A percentile compares a stretch with the other conserved stretches of the same genome.
phyloP scores from a whole-genome alignment of 2,888 invertebrate species.

The Spatulosminthurus flaviceps region DNA sequence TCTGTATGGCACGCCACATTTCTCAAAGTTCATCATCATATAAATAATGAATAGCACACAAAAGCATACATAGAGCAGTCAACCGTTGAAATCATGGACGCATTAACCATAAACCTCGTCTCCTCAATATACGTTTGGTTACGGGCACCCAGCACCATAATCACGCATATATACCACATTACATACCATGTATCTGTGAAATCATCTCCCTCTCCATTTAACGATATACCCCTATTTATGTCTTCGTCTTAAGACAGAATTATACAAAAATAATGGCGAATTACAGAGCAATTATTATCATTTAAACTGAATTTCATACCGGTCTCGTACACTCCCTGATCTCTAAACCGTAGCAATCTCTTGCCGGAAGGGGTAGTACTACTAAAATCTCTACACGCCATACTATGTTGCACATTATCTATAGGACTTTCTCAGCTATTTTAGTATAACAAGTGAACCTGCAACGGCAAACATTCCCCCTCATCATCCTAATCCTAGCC shows the following conservation, averaged over 20 bases:
- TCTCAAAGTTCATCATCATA: too few species aligned
- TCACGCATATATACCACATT: neutral
- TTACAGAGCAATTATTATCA: neutral
- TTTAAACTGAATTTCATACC: neutral
- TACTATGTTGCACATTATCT: neutral
- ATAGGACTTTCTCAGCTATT: too few species aligned
- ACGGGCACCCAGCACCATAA: constrained; percentile 1
- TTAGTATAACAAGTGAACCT: too few species aligned
- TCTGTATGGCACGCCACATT: too few species aligned
- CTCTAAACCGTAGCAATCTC: neutral
- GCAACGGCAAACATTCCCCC: too few species aligned
- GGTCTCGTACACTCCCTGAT: neutral
- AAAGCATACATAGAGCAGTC: neutral
- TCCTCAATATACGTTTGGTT: neutral
- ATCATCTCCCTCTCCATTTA: neutral
- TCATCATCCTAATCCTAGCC: too few species aligned
- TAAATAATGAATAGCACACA: neutral
- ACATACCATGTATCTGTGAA: too few species aligned
- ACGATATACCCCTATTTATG: neutral
- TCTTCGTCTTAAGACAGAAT: neutral
- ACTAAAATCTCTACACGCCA: neutral
- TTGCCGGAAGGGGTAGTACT: neutral
- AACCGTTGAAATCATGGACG: constrained; percentile 29
- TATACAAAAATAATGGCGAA: neutral
- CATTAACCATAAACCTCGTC: constrained; percentile 26